phyloP scores from a whole-genome alignment of 2,113 vertebrate species.

The Elachura formosa region DNA sequence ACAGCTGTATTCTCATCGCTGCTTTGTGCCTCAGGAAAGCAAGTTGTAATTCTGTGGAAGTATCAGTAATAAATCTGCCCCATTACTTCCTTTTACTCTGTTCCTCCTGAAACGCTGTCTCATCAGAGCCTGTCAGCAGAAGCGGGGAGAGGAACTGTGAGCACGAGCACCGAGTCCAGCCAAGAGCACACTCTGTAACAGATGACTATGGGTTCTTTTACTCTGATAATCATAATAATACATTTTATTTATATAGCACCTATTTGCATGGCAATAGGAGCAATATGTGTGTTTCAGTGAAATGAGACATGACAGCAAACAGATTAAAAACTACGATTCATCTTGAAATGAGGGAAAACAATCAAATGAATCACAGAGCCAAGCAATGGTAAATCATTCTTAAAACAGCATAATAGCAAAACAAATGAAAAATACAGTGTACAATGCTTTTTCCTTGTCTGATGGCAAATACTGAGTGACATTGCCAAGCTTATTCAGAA shows the following conservation, averaged over 20 bases:
- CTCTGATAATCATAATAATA: constrained; percentile 17
- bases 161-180: neutral
- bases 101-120: accelerated
- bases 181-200: neutral
- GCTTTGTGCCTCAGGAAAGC: neutral
- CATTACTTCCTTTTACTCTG: neutral
- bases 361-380: constrained; percentile 49
- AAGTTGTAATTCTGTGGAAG: neutral
- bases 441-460: constrained; percentile 8
- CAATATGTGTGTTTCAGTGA: constrained; percentile 42
- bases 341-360: constrained; percentile 34
- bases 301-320: constrained; percentile 51
- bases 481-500: neutral
- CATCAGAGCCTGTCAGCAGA: neutral
- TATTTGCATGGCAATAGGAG: constrained; percentile 46
- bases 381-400: constrained; percentile 48
- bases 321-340: constrained; percentile 54
- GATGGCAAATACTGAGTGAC: neutral
- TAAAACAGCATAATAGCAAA: constrained; percentile 45
- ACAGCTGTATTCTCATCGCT: neutral
- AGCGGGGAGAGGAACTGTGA: neutral
- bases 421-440: constrained; percentile 32
- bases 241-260: constrained; percentile 39
- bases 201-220: constrained; percentile 9
- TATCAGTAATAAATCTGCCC: neutral